A percentile compares a stretch with the other conserved stretches of the same genome.
Conservation (phyloP, 1,140 invertebrate species). For the Caenorhabditis remanei region DNA sequence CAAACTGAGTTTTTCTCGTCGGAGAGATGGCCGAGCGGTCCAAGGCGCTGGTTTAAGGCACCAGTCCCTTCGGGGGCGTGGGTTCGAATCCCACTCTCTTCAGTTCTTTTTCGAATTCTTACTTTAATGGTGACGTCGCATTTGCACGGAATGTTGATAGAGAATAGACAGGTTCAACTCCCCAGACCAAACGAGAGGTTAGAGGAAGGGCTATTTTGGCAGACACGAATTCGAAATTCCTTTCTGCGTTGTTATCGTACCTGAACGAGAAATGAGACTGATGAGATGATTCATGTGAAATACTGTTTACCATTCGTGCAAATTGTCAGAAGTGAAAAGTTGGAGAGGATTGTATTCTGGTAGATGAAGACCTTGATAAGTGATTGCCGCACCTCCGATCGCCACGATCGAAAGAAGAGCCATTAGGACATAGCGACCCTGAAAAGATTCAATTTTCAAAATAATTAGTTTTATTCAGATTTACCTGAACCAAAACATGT, state of each 20-base stretch:
- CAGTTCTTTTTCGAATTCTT: background rate
- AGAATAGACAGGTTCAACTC: constrained; percentile 51
- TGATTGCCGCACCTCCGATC: constrained; percentile 63
- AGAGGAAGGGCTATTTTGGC: constrained; percentile 65
- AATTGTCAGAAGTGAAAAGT: constrained; percentile 72
- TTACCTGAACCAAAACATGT: constrained; percentile 68
- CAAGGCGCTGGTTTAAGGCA: constrained; percentile 99
- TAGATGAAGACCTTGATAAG: constrained; percentile 68
- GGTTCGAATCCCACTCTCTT: constrained; percentile 78
- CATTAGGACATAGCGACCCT: constrained; percentile 73
- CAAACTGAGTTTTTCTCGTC: background rate
- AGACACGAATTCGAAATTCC: constrained; percentile 72
- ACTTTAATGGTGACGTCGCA: constrained; percentile 47
- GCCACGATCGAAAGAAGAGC: constrained; percentile 66
- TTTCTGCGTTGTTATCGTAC: constrained; percentile 77
- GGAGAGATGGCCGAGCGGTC: constrained; percentile 96
- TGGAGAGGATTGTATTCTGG: constrained; percentile 77
- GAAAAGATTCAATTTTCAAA: background rate
- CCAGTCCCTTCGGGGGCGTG: constrained; percentile 91
- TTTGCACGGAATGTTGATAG: constrained; percentile 50
- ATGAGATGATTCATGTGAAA: background rate
- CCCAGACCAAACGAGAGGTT: constrained; percentile 58
- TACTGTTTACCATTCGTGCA: constrained; percentile 69
- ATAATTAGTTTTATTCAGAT: background rate
- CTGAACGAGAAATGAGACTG: constrained; percentile 2